Base-by-base conservation (phyloP, 2,888 invertebrate species). In the Dynastes tityus region DNA sequence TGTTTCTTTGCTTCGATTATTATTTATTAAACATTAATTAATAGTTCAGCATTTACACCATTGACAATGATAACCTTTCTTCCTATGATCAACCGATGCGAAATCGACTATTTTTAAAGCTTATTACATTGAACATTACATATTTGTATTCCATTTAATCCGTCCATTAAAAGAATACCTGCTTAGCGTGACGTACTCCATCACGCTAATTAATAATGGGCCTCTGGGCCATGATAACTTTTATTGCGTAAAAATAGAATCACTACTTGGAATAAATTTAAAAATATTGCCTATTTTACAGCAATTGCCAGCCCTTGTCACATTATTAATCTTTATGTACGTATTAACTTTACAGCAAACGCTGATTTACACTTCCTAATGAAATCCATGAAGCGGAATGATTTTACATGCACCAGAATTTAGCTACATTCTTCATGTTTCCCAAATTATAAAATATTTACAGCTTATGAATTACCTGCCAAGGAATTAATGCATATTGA, bases 71-170 rank as follows among this genome's bases (percentile, higher is more conserved):
- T 58, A 16, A 58, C 22, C 16, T 58, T 8, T 58, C 9, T 58
- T 58, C 5, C 6, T 6, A 0, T 27, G 22, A 58, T 16, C 22
- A 58, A 2, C 22, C 22, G 55, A 58, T 58, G 9, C 55, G 55
- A 6, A 8, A 58, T 22, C 11, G n/a, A 16, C 22, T 58, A 58
- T 58, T 58, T 58, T 58, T 58, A 58, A 58, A 58, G 22, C 5
- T 58, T 58, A 58, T 16, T 6, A 16, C 22, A 8, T 8, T 22
- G 5, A 22, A 22, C 55, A 9, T n/a, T 55, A 55, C 16, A 55
- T 55, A 55, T 55, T 55, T 55, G n/a, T 55, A n/a, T 55, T 58
- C 9, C 55, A 58, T 58, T 58, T 58, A 58, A 58, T 58, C 55
- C 4, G 3, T 22, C 22, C 8, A 58, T 58, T 58, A 58, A n/a